Base-by-base conservation (phyloP, 1,140 invertebrate genomes). In the Meloidogyne floridensis region DNA sequence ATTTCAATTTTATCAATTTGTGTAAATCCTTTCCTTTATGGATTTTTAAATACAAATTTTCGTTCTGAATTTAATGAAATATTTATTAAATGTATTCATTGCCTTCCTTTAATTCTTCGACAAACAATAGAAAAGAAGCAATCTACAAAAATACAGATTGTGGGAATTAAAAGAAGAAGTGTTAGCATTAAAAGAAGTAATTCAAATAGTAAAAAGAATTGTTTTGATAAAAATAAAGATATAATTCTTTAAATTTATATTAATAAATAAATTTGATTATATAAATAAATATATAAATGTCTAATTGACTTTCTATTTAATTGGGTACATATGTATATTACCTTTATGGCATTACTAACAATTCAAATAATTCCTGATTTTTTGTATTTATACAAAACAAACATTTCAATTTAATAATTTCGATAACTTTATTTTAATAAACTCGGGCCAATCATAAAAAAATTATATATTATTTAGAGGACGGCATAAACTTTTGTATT, bases 1-100 rank as follows among this genome's bases (percentile, higher is more conserved):
- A 82, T 89, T 43, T 90, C 89, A 42, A 89, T 89, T 80, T 80
- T 88, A 6, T 90, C 89, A 18, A 90, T 90, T 59, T 89, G 89
- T 56, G 84, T 89, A 11, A 89, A 89, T 82, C 88, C 88, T n/a
- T 84, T 90, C 70, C 88, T 89, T 42, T 89, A 89, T 84, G 88
- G 83, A 51, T 90, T 86, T 81, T 72, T 90, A 20, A 90, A 90
- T 73, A 90, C 88, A 18, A 89, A 89, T 80, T 89, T 89, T 59
- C 85, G 86, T 43, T 81, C 87, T 75, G 88, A 89, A 73, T 89
- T 89, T 77, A 82, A 77, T 32, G 88, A 90, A n/a, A 89, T 89
- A 74, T 87, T 88, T 80, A 79, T 7, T 47, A 59, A 32, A 47
- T 82, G 65, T 42, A 18, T 65, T 43, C 9, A 51, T 20, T 79